Percentiles rank a stretch among this genome's conserved stretches.
These are phyloP conservation scores for Panzeria rudis DNA, from an alignment of 2,888 invertebrate genomes.

Conservation along the genomic window DNA sequence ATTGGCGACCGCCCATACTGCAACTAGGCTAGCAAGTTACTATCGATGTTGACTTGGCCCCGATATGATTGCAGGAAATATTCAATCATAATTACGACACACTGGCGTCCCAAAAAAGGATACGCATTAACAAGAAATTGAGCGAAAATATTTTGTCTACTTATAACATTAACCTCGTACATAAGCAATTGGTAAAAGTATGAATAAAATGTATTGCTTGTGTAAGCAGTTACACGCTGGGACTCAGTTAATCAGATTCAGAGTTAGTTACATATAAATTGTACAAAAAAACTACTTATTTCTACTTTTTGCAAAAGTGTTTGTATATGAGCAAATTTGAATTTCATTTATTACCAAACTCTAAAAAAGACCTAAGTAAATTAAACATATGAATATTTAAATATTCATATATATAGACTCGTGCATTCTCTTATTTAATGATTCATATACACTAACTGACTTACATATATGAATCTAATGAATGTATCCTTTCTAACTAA, in stretches of 20 bases:
- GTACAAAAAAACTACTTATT: not conserved
- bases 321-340: constrained; percentile 24
- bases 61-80: too few species aligned
- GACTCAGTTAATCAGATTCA: constrained; percentile 9
- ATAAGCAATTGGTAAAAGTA: not conserved
- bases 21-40: too few species aligned
- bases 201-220: constrained; percentile 14
- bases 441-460: not conserved
- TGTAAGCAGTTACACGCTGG: constrained; percentile 21
- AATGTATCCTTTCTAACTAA: constrained; percentile 19
- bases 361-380: constrained; percentile 51
- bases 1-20: too few species aligned
- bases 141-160: not conserved
- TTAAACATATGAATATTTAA: constrained; percentile 64
- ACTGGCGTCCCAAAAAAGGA: not conserved
- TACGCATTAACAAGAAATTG: too few species aligned
- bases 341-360: constrained; percentile 49
- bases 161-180: not conserved
- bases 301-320: not conserved
- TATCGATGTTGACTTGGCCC: too few species aligned
- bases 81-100: not conserved
- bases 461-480: not conserved
- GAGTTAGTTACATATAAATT: constrained; percentile 18
- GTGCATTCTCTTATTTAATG: not conserved
- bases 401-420: constrained; percentile 1